These are phyloP conservation scores for Cladopsammia gracilis DNA, from an alignment of 64 coral and sea anemone genomes.

Conservation along the genomic window DNA sequence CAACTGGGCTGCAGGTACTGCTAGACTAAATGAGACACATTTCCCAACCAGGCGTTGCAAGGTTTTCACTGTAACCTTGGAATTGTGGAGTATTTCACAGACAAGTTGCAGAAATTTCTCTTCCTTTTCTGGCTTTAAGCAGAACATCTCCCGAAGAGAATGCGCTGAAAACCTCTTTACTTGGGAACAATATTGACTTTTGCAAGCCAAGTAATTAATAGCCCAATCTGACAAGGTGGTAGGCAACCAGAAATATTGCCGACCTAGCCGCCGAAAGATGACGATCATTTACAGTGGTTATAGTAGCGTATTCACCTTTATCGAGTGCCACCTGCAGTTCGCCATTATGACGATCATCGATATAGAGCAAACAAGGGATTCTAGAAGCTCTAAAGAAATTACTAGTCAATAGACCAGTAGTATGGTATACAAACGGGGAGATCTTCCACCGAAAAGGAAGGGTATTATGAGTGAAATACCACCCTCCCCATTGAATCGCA, in stretches of 20 bases:
- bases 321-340: slow-evolving; percentile 60
- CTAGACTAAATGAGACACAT: slow-evolving; percentile 74
- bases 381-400: slow-evolving; percentile 24
- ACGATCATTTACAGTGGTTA: slow-evolving; percentile 25
- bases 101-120: slow-evolving; percentile 27
- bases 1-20: slow-evolving; percentile 44
- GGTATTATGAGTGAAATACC: slow-evolving; percentile 45
- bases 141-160: neutral
- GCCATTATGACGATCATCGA: slow-evolving; percentile 64
- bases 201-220: slow-evolving; percentile 61
- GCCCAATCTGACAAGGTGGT: slow-evolving; percentile 48
- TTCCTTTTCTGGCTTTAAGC: neutral
- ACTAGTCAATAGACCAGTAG: slow-evolving; percentile 14
- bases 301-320: slow-evolving; percentile 19
- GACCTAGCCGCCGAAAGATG: slow-evolving; percentile 59
- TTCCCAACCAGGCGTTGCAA: slow-evolving; percentile 60
- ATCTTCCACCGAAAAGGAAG: slow-evolving; percentile 25
- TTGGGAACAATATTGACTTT: slow-evolving; percentile 59
- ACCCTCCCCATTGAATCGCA: slow-evolving; percentile 48
- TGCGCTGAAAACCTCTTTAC: slow-evolving; percentile 40
- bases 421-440: slow-evolving; percentile 19
- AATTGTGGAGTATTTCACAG: slow-evolving; percentile 1
- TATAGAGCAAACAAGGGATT: slow-evolving; percentile 60
- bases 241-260: slow-evolving; percentile 57
- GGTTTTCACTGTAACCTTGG: slow-evolving; percentile 57